Conservation (phyloP, 2,797 vertebrate genomes). For the Percopsis omiscomaycus region DNA sequence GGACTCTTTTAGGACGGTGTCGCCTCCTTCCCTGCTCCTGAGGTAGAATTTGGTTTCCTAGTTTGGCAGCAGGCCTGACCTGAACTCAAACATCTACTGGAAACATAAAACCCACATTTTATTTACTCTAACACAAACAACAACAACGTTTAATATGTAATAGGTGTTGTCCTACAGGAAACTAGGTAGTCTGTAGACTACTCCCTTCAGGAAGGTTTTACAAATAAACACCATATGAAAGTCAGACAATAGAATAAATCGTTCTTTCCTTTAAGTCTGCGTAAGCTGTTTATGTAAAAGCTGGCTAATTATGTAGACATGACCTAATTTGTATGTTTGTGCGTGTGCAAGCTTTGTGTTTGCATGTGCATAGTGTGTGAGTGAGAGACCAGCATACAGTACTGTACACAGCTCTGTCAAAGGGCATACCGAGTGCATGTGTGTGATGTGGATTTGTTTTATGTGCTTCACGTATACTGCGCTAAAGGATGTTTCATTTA, state of each 20-base stretch:
- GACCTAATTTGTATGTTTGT: conserved; percentile 24
- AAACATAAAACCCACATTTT: not conserved
- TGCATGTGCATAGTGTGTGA: conserved; percentile 20
- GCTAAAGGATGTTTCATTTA: conserved; percentile 71
- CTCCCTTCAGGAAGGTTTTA: conserved; percentile 15
- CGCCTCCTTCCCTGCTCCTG: conserved; percentile 20
- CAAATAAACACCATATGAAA: conserved; percentile 33
- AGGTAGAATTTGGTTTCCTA: conserved; percentile 24
- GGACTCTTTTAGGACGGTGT: conserved; percentile 32
- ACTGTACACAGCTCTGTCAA: conserved; percentile 16
- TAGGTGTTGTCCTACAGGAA: not conserved
- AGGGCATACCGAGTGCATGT: conserved; percentile 28
- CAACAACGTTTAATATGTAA: conserved; percentile 5
- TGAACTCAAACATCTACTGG: not conserved
- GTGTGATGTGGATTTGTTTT: conserved; percentile 57
- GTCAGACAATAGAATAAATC: conserved; percentile 27
- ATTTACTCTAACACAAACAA: not conserved
- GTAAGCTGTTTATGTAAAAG: conserved; percentile 15
- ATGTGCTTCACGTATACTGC: conserved; percentile 37
- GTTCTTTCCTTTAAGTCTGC: conserved; percentile 18
- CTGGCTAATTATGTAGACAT: conserved; percentile 36
- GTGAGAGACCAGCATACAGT: conserved; percentile 14
- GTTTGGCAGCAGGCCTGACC: not conserved
- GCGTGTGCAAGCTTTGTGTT: conserved; percentile 15
- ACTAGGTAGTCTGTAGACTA: not conserved